Evolutionary conservation across 2,888 invertebrate genomes (phyloP).

Genomic region (Pecten maximus): DNA sequence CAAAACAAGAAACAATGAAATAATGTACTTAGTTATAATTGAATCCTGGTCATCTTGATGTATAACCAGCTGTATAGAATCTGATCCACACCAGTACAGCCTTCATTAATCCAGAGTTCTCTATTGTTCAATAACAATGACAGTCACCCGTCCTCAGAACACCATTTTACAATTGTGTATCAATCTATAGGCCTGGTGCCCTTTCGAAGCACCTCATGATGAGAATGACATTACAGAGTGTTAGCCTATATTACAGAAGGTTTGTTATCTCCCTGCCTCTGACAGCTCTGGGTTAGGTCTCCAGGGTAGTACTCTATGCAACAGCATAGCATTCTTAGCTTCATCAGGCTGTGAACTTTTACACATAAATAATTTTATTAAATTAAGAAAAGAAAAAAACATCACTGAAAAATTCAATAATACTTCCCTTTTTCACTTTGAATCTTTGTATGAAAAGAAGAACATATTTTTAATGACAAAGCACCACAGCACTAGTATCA

Average conservation of each 20-base stretch:
- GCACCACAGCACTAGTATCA: neutral
- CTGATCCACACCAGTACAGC: too few relatives aligned
- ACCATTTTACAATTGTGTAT: neutral
- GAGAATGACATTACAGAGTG: neutral
- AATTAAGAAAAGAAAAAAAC: neutral
- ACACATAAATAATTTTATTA: neutral
- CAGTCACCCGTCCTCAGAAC: neutral
- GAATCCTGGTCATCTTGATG: too few relatives aligned
- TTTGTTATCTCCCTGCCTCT: neutral
- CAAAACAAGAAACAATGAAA: too few relatives aligned
- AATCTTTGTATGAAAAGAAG: neutral
- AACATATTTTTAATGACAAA: neutral
- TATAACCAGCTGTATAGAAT: too few relatives aligned
- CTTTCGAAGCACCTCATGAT: neutral
- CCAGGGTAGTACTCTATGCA: neutral
- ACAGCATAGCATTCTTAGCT: neutral
- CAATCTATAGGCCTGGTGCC: neutral
- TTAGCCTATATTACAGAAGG: neutral
- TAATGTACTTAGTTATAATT: too few relatives aligned
- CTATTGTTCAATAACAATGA: neutral
- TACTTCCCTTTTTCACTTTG: neutral
- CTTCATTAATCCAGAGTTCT: neutral
- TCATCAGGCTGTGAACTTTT: neutral
- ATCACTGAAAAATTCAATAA: neutral
- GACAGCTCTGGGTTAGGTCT: neutral